Evolutionary conservation across 2,888 invertebrate genomes (phyloP), one percentile per base, ranked within the genome.

Genomic region (Alloscopus bannaensis): DNA sequence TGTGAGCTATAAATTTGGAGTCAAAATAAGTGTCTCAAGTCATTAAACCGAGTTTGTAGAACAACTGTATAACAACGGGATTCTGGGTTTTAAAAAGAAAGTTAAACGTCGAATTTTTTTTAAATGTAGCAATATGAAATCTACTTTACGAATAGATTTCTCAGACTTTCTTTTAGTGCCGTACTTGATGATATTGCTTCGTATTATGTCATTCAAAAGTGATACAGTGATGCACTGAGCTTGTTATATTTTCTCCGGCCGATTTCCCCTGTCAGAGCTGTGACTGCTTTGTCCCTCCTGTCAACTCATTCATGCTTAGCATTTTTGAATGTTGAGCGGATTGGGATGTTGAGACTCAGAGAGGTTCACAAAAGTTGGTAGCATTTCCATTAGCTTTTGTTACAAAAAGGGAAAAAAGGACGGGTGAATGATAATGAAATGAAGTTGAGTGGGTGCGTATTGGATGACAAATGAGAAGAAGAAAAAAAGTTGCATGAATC

Each of bases 381-480:
- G 36, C 45, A 45, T 45, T 65, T 18, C 6, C 16, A 66, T 24
- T 29, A 29, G 16, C 18, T 11, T 47, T 24, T 65, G 16, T 47
- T 6, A 65, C 26, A 29, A 45, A 20, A 16, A 66, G 3, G 28
- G 42, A 4, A n/a, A 40, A 26, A 55, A 40, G 52, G 57, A 57
- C 31, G 28, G 68, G 26, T 66, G 52, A 55, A 40, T 36, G 0
- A 24, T 70, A 70, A 70, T 70, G 70, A 70, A 70, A 70, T 70
- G 60, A 70, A 60, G 70, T 70, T 24, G 70, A 70, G 70, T 70
- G 70, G 70, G 60, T 70, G 59, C 59, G 70, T 70, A 70, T 70
- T 70, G 47, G 28, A 45, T 70, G 70, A 70, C 70, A 70, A 70
- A 70, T 70, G 60, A 47, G 28, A 59, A 55, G 45, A 55, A 68